Percentiles rank a stretch among this genome's conserved stretches.
Conservation (phyloP, 1,140 invertebrate species). For the Cylas formicarius region DNA sequence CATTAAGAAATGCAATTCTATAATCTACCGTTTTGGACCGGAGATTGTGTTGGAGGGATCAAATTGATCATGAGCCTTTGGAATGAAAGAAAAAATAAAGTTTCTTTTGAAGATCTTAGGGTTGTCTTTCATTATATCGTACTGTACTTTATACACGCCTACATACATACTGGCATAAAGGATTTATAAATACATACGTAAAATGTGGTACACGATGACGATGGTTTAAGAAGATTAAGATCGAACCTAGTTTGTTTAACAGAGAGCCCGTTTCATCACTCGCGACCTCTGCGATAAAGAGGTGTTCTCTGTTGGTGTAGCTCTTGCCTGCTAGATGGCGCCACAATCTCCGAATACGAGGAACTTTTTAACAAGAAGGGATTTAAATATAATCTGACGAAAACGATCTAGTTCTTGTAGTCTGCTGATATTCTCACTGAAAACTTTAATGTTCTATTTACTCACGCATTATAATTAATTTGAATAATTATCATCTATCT, state of each 20-base stretch:
- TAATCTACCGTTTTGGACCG: background rate
- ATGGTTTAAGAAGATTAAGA: background rate
- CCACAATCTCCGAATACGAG: background rate
- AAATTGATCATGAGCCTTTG: background rate
- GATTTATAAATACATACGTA: background rate
- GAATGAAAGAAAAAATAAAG: background rate
- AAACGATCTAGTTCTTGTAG: too few species aligned
- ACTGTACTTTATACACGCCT: background rate
- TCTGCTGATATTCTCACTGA: too few species aligned
- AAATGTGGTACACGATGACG: background rate
- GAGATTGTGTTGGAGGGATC: too few species aligned
- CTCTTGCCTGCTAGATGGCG: background rate
- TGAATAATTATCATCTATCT: too few species aligned
- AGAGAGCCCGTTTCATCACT: background rate
- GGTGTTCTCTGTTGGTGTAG: background rate
- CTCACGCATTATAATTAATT: too few species aligned
- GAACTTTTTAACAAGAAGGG: background rate
- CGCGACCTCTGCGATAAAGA: background rate
- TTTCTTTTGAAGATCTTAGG: background rate
- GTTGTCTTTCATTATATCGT: background rate
- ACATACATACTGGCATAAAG: background rate
- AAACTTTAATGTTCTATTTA: too few species aligned
- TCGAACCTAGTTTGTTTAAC: background rate
- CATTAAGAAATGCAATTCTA: background rate
- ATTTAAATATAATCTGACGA: too few species aligned